These are phyloP conservation scores for Laticauda laticaudata DNA, from an alignment of 2,113 vertebrate genomes.

Conservation along the genomic window DNA sequence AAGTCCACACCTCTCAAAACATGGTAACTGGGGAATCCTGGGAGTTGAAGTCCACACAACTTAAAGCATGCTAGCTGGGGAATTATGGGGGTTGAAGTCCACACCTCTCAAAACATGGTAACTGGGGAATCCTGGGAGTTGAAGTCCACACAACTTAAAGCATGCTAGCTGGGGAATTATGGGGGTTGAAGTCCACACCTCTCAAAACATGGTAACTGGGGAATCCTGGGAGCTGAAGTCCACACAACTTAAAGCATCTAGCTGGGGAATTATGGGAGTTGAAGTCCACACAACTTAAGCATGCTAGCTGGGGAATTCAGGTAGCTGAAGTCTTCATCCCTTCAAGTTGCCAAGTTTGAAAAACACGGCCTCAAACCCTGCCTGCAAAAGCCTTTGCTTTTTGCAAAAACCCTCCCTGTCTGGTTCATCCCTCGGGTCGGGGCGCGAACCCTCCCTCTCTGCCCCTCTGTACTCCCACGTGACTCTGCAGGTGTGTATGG, in stretches of 20 bases:
- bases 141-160: fast-evolving
- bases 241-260: fast-evolving
- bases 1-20: too few relatives aligned
- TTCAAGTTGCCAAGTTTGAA: neutral
- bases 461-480: slow-evolving; percentile 9
- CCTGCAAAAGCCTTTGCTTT: neutral
- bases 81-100: too few relatives aligned
- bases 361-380: neutral
- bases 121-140: too few relatives aligned
- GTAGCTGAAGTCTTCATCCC: neutral
- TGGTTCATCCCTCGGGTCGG: slow-evolving; percentile 58
- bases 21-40: too few relatives aligned
- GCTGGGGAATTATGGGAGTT: neutral
- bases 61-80: too few relatives aligned
- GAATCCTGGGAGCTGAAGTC: too few relatives aligned
- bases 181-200: too few relatives aligned
- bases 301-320: neutral
- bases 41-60: too few relatives aligned
- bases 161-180: fast-evolving
- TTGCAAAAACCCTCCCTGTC: neutral
- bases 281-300: too few relatives aligned
- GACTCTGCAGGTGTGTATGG: slow-evolving; percentile 74
- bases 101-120: fast-evolving
- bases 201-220: fast-evolving
- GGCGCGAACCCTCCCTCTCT: slow-evolving; percentile 3